A percentile compares a stretch with the other conserved stretches of the same genome.
phyloP scores from a whole-genome alignment of 2,888 invertebrate genomes.

The Elegia similella region DNA sequence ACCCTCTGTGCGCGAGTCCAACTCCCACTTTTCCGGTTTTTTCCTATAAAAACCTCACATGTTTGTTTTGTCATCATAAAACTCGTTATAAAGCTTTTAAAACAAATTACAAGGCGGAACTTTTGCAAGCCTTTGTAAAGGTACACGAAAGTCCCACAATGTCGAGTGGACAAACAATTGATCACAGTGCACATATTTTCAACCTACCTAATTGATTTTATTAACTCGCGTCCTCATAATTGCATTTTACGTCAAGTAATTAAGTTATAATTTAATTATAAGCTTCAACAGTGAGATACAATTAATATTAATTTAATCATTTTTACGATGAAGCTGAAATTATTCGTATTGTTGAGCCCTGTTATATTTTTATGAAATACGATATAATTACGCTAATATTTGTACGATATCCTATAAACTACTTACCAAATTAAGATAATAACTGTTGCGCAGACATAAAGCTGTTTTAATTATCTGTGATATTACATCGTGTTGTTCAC shows the following conservation, averaged over 20 bases:
- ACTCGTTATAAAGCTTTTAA: neutral
- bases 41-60: neutral
- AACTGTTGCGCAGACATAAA: neutral
- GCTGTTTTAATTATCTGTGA: too few species aligned
- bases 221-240: constrained; percentile 43
- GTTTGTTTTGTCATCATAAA: neutral
- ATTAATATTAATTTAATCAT: constrained; percentile 33
- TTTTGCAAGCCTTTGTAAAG: constrained; percentile 5
- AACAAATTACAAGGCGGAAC: neutral
- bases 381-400: neutral
- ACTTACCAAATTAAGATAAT: neutral
- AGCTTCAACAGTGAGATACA: constrained; percentile 38
- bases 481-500: too few species aligned
- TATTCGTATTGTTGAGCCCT: neutral
- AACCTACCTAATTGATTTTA: constrained; percentile 51
- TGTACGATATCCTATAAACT: neutral
- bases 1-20: too few species aligned
- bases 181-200: constrained; percentile 31
- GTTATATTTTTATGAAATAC: constrained; percentile 4
- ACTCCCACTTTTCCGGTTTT: too few species aligned
- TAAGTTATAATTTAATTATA: constrained; percentile 48
- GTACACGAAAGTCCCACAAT: neutral
- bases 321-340: constrained; percentile 21
- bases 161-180: constrained; percentile 23
- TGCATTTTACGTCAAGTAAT: constrained; percentile 48